phyloP scores from a whole-genome alignment of 1,140 invertebrate genomes.

The Drosophila fuyamai region DNA sequence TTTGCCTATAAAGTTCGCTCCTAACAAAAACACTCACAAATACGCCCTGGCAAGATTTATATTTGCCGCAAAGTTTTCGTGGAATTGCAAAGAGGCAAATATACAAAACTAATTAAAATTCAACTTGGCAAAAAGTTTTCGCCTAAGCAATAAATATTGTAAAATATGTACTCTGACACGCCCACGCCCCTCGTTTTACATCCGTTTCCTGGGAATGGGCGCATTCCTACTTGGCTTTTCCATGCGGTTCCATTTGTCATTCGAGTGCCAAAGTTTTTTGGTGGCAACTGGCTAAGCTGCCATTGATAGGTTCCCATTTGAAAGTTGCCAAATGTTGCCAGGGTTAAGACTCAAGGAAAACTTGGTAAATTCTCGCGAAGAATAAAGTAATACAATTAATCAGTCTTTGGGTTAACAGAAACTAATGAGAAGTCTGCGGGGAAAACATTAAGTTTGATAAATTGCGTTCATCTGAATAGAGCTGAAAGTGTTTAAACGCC shows the following conservation, averaged over 20 bases:
- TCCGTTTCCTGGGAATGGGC: constrained; percentile 56
- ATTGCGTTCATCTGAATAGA: constrained; percentile 31
- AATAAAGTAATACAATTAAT: constrained; percentile 35
- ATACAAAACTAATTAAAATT: constrained; percentile 82
- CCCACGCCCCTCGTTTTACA: constrained; percentile 1
- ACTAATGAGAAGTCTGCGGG: constrained; percentile 28
- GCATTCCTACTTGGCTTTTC: constrained; percentile 56
- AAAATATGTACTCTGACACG: constrained; percentile 67
- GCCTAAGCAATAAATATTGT: constrained; percentile 82
- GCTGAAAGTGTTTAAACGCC: constrained; percentile 9
- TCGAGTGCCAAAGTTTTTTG: constrained; percentile 76
- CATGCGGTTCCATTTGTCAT: constrained; percentile 80
- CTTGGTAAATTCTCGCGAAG: not conserved
- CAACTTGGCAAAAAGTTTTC: constrained; percentile 81
- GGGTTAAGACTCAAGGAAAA: constrained; percentile 24
- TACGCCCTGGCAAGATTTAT: constrained; percentile 50
- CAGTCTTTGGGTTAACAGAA: constrained; percentile 28
- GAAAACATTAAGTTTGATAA: constrained; percentile 29
- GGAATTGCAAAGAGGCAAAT: constrained; percentile 61
- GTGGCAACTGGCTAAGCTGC: constrained; percentile 40
- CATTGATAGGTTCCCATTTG: constrained; percentile 59
- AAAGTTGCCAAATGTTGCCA: constrained; percentile 51
- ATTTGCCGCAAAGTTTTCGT: constrained; percentile 52
- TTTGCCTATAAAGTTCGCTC: constrained; percentile 55
- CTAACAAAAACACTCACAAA: constrained; percentile 28